Evolutionary conservation across 2,888 invertebrate genomes (phyloP).

Genomic region (Idaea aversata): DNA sequence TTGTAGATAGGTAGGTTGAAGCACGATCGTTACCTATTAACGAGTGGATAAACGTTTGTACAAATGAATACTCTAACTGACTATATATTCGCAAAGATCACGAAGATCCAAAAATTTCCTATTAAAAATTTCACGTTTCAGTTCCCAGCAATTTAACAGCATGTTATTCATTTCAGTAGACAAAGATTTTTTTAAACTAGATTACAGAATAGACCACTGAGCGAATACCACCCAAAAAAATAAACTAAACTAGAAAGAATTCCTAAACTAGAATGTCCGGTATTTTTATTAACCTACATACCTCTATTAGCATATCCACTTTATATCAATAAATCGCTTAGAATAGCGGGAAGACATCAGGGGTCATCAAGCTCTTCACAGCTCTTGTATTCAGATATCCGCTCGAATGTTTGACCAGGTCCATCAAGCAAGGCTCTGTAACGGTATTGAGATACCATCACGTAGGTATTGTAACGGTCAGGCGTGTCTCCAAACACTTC

Average conservation of each 20-base stretch:
- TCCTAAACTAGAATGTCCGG: not conserved
- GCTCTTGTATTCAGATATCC: constrained; percentile 23
- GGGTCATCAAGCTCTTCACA: constrained; percentile 38
- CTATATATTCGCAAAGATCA: no score
- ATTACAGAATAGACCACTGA: not conserved
- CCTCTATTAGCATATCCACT: constrained; percentile 18
- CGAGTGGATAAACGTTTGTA: no score
- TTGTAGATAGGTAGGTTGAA: constrained; percentile 9
- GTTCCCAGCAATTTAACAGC: no score
- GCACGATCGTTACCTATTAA: no score
- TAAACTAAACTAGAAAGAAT: constrained; percentile 8
- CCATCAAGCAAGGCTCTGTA: constrained; percentile 9
- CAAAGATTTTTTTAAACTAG: no score
- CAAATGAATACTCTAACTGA: no score
- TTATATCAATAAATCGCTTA: constrained; percentile 27
- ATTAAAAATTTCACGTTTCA: no score
- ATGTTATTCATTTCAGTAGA: no score
- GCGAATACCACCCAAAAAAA: not conserved
- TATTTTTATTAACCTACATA: not conserved
- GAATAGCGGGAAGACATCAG: constrained; percentile 22
- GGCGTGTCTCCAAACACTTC: constrained; percentile 52
- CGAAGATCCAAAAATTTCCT: no score
- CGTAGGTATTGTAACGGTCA: constrained; percentile 70
- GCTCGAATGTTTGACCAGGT: constrained; percentile 12
- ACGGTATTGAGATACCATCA: constrained; percentile 51